Evolutionary conservation across 2,888 invertebrate species (phyloP).

Genomic region (Xestia ashworthii): DNA sequence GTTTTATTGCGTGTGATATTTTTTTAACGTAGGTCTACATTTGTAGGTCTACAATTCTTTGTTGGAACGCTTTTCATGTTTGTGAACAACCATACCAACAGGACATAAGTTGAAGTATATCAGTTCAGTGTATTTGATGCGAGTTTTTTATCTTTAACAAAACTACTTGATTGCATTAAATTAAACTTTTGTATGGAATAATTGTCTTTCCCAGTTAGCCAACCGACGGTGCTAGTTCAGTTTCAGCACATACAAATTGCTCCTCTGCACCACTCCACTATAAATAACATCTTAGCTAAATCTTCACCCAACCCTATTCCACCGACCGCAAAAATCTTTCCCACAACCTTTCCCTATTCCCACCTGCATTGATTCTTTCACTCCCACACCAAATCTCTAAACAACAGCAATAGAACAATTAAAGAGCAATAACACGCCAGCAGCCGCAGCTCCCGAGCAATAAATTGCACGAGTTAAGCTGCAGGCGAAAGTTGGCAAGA

Average conservation of each 20-base stretch:
- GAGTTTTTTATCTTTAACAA: background rate
- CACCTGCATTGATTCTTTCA: slow-evolving; percentile 33
- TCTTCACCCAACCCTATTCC: slow-evolving; percentile 8
- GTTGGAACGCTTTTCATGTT: background rate
- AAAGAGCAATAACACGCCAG: slow-evolving; percentile 55
- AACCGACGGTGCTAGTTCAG: background rate
- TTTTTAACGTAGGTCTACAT: background rate
- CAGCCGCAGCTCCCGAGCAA: slow-evolving; percentile 45
- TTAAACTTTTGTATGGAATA: background rate
- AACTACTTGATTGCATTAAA: background rate
- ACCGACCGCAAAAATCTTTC: slow-evolving; percentile 4
- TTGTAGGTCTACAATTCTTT: background rate
- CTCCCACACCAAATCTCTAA: slow-evolving; percentile 62
- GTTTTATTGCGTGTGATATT: slow-evolving; percentile 15
- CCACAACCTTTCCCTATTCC: background rate
- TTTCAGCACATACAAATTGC: background rate
- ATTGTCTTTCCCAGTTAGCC: background rate
- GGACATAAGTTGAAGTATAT: background rate
- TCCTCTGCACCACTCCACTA: background rate
- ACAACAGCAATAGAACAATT: slow-evolving; percentile 63
- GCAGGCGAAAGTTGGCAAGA: slow-evolving; percentile 58
- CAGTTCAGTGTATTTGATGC: background rate
- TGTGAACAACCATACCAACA: background rate
- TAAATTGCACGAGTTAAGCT: slow-evolving; percentile 60
- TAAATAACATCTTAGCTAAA: background rate